Base-by-base conservation (phyloP, 2,888 invertebrate species). In the Drosophila stalkeri region DNA sequence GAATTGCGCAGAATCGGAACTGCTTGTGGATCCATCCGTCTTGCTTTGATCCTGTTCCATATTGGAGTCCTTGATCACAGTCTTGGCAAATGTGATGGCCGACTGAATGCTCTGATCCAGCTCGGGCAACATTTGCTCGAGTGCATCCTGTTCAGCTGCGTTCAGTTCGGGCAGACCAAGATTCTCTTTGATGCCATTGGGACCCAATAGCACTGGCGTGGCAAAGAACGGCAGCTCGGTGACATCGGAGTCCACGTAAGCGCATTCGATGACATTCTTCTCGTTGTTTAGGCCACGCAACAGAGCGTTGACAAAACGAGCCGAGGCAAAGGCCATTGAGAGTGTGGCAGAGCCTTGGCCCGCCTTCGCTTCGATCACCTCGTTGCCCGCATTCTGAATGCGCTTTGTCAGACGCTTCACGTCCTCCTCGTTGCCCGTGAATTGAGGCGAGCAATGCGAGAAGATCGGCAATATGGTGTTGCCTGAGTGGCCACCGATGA, bases 361-460 rank as follows among this genome's bases (percentile, higher is more conserved):
- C 33, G 98, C 98, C 94, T 99, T 99, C 8, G 99, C 99, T 94
- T 91, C 95, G 95, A 93, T 81, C 64, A 95, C 95, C 94, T 99
- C 99, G 37, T 98, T 99, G 61, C 99, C 99, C 64, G 99, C 99
- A 92, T 99, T 97, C 94, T 98, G 99, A 86, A 99, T 98, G 91
- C 98, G 95, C 82, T 94, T 94, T 0, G 47, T 57, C 27, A 67
- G 20, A 97, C 97, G 11, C 60, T 99, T 94, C 4, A 96, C 96
- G 81, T 96, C 95, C 61, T 98, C 94, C 92, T 98, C 95, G 66
- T 95, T 96, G 82, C 96, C 94, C 16, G 94, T 94, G 91, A 98
- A 96, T 0, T 94, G 92, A 0, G 99, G 99, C 44, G 95, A 95
- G 81, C 96, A 95, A 94, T 98, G 98, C 12, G 98, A 98, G 77